Percentiles rank a stretch among this genome's conserved stretches.
Conservation (phyloP, 2,797 vertebrate genomes). For the Lepilemur septentrionalis region DNA sequence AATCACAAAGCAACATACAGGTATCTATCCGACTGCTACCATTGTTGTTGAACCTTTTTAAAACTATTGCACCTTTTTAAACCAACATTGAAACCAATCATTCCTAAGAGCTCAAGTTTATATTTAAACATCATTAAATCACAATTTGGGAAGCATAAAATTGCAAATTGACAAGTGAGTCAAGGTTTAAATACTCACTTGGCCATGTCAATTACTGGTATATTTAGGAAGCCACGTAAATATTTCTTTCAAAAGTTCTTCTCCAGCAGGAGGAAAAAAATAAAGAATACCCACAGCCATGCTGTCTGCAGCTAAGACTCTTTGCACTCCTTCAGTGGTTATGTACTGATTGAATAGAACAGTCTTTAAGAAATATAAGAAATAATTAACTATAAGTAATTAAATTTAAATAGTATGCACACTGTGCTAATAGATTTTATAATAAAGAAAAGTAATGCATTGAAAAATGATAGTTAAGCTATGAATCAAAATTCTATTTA, state of each 20-base stretch:
- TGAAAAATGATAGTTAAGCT: not conserved
- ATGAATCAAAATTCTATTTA: not conserved
- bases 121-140: not conserved
- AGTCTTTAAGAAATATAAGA: not conserved
- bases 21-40: not conserved
- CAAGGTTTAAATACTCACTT: not conserved
- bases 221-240: not conserved
- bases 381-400: constrained; percentile 43
- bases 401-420: not conserved
- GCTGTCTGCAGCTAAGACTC: not conserved
- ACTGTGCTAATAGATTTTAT: not conserved
- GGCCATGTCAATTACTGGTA: not conserved
- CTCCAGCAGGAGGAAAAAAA: not conserved
- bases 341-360: not conserved
- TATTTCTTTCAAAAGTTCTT: not conserved
- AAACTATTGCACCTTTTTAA: not conserved
- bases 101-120: not conserved
- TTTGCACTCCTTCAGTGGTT: not conserved
- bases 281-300: not conserved
- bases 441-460: not conserved
- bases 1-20: not conserved
- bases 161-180: not conserved
- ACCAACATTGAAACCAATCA: not conserved
- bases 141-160: constrained; percentile 10
- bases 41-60: not conserved